phyloP scores from a whole-genome alignment of 2,797 vertebrate genomes.

The Hybognathus amarus region DNA sequence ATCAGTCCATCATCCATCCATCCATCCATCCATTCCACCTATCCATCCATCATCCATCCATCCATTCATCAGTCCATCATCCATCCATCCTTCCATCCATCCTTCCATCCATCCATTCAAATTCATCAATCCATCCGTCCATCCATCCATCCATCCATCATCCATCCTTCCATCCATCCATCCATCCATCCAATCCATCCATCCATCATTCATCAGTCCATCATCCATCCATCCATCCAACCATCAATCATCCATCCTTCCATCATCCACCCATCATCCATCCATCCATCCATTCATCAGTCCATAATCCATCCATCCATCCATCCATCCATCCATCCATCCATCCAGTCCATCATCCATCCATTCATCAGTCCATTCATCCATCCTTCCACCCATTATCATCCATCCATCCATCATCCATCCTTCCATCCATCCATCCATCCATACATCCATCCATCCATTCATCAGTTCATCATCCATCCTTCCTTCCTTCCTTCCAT shows the following conservation, averaged over 20 bases:
- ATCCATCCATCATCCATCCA: fast-evolving
- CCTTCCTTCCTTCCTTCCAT: background rate
- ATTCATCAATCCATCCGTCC: fast-evolving
- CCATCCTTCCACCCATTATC: too few relatives aligned
- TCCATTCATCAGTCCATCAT: too few relatives aligned
- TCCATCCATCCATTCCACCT: background rate
- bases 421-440: too few relatives aligned
- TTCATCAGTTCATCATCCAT: background rate
- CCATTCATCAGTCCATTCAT: too few relatives aligned
- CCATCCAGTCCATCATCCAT: too few relatives aligned
- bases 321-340: too few relatives aligned
- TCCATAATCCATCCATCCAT: background rate
- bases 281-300: too few relatives aligned
- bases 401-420: background rate
- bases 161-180: background rate
- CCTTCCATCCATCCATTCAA: fast-evolving
- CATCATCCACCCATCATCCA: too few relatives aligned
- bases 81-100: background rate
- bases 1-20: background rate
- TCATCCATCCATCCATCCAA: too few relatives aligned
- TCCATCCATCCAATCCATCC: background rate
- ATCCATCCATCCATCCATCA: background rate
- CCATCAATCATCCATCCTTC: too few relatives aligned
- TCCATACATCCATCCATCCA: fast-evolving
- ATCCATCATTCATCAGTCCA: too few relatives aligned